phyloP scores from a whole-genome alignment of 1,140 invertebrate species.

The Dreissena rostriformis region DNA sequence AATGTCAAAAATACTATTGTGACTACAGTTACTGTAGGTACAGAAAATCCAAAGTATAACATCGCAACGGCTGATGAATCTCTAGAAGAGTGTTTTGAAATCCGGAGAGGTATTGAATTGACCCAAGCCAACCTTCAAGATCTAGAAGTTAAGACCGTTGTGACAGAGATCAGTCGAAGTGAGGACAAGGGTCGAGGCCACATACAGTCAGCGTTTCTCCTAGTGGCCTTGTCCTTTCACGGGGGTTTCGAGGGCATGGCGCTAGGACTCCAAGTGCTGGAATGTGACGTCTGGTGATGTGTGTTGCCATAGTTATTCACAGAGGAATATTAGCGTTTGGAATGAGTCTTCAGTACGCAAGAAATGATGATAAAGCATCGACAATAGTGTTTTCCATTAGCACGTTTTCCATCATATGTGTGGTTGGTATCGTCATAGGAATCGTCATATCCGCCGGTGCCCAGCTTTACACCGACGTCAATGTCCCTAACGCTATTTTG shows the following conservation, averaged over 20 bases:
- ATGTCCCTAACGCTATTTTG: slow-evolving; percentile 83
- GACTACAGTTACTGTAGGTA: not conserved
- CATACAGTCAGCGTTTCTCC: slow-evolving; percentile 83
- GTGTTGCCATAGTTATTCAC: slow-evolving; percentile 74
- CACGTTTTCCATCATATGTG: slow-evolving; percentile 87
- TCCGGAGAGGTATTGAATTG: not conserved
- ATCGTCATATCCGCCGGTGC: slow-evolving; percentile 82
- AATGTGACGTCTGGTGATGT: slow-evolving; percentile 75
- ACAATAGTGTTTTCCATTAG: slow-evolving; percentile 78
- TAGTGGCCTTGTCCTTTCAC: slow-evolving; percentile 94
- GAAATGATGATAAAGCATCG: slow-evolving; percentile 83
- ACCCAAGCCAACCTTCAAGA: slow-evolving; percentile 59
- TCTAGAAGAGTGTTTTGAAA: not conserved
- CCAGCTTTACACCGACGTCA: slow-evolving; percentile 74
- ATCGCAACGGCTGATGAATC: not conserved
- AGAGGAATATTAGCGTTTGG: slow-evolving; percentile 73
- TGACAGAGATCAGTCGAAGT: slow-evolving; percentile 70
- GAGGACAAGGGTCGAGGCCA: slow-evolving; percentile 69
- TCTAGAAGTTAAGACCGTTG: slow-evolving; percentile 71
- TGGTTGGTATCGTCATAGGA: slow-evolving; percentile 85
- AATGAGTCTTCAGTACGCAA: slow-evolving; percentile 73
- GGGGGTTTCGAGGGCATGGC: slow-evolving; percentile 95
- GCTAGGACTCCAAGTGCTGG: slow-evolving; percentile 86
- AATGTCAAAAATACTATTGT: too few relatives aligned
- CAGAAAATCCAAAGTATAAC: not conserved